Base-by-base conservation (phyloP, 2,113 vertebrate genomes). In the Cryptomyrus ogoouensis region DNA sequence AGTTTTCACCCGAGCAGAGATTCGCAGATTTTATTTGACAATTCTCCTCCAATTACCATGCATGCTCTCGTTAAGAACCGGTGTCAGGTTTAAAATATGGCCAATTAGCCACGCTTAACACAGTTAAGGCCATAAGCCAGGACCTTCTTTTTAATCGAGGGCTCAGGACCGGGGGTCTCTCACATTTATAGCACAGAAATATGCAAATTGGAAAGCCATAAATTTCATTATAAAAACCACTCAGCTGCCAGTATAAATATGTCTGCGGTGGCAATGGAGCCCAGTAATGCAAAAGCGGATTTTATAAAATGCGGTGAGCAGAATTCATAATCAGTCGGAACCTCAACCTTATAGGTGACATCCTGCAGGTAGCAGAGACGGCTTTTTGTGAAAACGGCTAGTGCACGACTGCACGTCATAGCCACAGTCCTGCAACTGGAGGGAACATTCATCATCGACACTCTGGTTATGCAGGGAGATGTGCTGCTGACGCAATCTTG, bases 211-310 rank as follows among this genome's bases (percentile, higher is more conserved):
- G 83, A 47, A 84, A 84, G n/a, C 83, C 44, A 47, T 84, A 84
- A 44, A 84, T 84, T 84, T 84, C 9, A 47, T 44, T 47, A 84
- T 47, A 24, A 84, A 80, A 84, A 47, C 83, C 83, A 84, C 83
- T 84, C 83, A 84, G 83, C 42, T 84, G 83, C 42, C 83, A 44
- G 44, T 84, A 84, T 84, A 84, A 84, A 84, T 84, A 84, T 46
- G 39, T 84, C 83, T n/a, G 83, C 42, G 3, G 24, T 47, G 39
- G 42, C 44, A 84, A 0, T 47, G 24, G 19, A 13, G 83, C 24
- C 42, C 39, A 42, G 42, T 84, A 46, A 44, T 47, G 44, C 83
- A 12, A 47, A 47, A 84, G 42, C 8, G 44, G 44, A 84, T 47
- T 84, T 84, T 84, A n/a, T 42, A 47, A 84, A 47, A 21, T 84